Conservation (phyloP, 2,888 invertebrate genomes). For the Ornithoptera priamus region DNA sequence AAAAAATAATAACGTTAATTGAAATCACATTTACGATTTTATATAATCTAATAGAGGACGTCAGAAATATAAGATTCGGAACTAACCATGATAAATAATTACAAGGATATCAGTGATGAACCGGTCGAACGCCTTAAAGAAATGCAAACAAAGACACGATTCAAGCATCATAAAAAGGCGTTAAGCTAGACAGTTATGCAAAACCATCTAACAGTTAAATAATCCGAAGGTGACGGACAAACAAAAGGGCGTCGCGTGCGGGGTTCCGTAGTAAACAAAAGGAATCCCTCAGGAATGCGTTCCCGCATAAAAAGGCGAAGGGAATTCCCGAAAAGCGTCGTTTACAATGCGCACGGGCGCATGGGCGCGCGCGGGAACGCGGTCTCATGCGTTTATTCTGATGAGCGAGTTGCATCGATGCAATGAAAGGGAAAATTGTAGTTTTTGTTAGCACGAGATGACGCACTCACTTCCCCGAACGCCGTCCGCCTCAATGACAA, state of each 20-base stretch:
- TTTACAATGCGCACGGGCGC: conserved; percentile 63
- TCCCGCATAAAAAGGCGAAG: conserved; percentile 68
- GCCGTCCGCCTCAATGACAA: conserved; percentile 47
- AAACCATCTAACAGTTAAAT: conserved; percentile 55
- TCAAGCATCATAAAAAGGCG: conserved; percentile 40
- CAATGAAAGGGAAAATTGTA: conserved; percentile 76
- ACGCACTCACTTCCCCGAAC: conserved; percentile 68
- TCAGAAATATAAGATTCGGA: not conserved
- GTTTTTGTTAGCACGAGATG: conserved; percentile 69
- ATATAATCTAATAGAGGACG: no score
- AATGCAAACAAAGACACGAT: conserved; percentile 8
- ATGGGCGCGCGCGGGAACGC: conserved; percentile 50
- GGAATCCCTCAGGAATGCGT: conserved; percentile 78
- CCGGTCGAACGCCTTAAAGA: not conserved
- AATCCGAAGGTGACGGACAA: conserved; percentile 55
- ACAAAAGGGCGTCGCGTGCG: conserved; percentile 58
- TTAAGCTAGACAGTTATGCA: conserved; percentile 55
- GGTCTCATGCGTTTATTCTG: conserved; percentile 66
- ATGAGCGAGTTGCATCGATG: conserved; percentile 56
- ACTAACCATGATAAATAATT: not conserved
- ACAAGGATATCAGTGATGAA: not conserved
- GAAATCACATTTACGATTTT: no score
- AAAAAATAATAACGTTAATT: no score
- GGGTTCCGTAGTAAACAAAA: conserved; percentile 74
- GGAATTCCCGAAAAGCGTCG: conserved; percentile 78